phyloP scores from a whole-genome alignment of 2,113 vertebrate species.

The Benitochromis conjunctus region DNA sequence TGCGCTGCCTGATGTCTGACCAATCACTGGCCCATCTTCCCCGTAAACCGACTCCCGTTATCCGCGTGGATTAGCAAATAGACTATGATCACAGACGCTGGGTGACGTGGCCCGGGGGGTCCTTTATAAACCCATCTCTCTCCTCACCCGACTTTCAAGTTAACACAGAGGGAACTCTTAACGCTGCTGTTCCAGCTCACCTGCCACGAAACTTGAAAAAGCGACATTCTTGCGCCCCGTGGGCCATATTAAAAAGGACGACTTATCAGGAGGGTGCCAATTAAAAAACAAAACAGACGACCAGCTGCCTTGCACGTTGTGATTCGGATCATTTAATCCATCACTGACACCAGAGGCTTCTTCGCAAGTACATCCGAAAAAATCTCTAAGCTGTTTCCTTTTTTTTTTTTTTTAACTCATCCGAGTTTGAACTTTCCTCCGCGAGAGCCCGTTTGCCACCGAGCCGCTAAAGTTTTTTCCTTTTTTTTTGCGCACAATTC shows the following conservation, averaged over 20 bases:
- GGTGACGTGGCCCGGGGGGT: conserved; percentile 74
- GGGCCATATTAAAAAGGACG: conserved; percentile 32
- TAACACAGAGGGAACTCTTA: conserved; percentile 13
- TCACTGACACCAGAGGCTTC: conserved; percentile 56
- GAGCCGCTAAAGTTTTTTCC: conserved; percentile 45
- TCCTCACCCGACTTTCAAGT: conserved; percentile 47
- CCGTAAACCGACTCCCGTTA: conserved; percentile 57
- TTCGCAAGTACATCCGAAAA: conserved; percentile 63
- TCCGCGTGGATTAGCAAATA: conserved; percentile 66
- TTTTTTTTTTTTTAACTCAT: background rate
- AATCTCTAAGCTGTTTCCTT: conserved; percentile 13
- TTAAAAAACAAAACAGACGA: conserved; percentile 51
- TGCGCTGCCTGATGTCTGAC: conserved; percentile 47
- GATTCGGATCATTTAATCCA: conserved; percentile 60
- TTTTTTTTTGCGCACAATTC: conserved; percentile 28
- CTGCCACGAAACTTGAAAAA: conserved; percentile 10
- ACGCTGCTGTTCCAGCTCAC: conserved; percentile 36
- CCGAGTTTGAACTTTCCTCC: conserved; percentile 46
- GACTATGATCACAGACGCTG: conserved; percentile 71
- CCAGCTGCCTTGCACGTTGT: conserved; percentile 38
- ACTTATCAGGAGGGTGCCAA: conserved; percentile 60
- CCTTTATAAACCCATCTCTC: conserved; percentile 68
- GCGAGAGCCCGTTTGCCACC: conserved; percentile 50
- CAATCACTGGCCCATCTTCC: conserved; percentile 52
- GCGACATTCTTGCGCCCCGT: background rate